These are phyloP conservation scores for Turdus rufiventris DNA, from an alignment of 2,113 vertebrate genomes.

Conservation along the genomic window DNA sequence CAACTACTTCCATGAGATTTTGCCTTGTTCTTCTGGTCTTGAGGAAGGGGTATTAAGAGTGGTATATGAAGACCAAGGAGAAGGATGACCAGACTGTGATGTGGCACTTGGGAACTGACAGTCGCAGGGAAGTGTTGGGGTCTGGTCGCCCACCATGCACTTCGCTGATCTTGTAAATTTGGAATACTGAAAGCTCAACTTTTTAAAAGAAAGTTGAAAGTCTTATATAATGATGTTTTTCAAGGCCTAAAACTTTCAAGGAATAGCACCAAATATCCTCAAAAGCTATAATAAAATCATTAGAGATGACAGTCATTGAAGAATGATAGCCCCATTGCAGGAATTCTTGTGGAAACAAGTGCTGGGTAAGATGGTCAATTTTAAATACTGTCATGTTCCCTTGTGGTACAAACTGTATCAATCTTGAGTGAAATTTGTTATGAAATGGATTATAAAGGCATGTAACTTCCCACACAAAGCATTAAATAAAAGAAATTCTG, in stretches of 20 bases:
- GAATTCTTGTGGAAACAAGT: background rate
- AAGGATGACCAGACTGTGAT: background rate
- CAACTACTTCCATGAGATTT: background rate
- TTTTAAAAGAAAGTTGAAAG: background rate
- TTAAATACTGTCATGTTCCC: background rate
- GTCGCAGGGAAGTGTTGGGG: background rate
- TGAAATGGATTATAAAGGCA: background rate
- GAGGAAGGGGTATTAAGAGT: background rate
- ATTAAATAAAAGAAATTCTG: background rate
- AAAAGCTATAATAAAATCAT: background rate
- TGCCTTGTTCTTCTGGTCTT: background rate
- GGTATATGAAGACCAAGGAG: background rate
- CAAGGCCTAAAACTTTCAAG: background rate
- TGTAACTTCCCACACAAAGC: background rate
- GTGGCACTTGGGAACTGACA: background rate
- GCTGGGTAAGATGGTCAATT: background rate
- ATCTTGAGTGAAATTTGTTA: background rate
- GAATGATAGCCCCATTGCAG: background rate
- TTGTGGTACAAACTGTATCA: background rate
- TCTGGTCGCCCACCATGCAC: fast-evolving
- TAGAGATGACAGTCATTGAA: background rate
- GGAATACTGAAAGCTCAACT: background rate
- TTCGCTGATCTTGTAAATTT: background rate
- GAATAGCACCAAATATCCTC: background rate
- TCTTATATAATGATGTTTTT: background rate